Evolutionary conservation across 2,113 vertebrate species (phyloP).

Genomic region (Erinaceus europaeus): DNA sequence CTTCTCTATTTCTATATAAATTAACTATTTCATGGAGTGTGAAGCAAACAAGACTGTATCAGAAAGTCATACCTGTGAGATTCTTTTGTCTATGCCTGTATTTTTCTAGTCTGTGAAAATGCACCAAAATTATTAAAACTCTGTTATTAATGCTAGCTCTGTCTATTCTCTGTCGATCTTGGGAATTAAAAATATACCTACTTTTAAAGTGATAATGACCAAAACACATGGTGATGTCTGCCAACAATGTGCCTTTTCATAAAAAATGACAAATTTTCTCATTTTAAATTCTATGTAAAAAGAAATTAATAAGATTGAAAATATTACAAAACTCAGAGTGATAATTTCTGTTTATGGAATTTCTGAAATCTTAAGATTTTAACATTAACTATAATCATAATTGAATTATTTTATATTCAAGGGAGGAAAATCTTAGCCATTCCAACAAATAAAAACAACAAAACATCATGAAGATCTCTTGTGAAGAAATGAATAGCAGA

Average conservation of each 20-base stretch:
- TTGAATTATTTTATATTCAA: not conserved
- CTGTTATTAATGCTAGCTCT: slow-evolving; percentile 63
- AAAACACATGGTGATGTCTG: slow-evolving; percentile 82
- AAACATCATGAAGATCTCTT: not conserved
- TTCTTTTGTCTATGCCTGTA: not conserved
- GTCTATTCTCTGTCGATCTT: too few species aligned
- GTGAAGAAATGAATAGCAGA: not conserved
- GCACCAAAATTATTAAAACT: too few species aligned
- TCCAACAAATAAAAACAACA: not conserved
- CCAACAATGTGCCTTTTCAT: slow-evolving; percentile 78
- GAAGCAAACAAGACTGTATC: not conserved
- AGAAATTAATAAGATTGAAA: not conserved
- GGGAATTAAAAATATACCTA: slow-evolving; percentile 76
- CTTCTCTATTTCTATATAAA: slow-evolving; percentile 65
- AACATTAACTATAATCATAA: not conserved
- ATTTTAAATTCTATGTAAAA: slow-evolving; percentile 57
- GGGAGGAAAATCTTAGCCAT: not conserved
- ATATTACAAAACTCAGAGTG: not conserved
- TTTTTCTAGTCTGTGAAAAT: slow-evolving; percentile 21
- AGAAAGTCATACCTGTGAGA: not conserved
- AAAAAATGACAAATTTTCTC: slow-evolving; percentile 76
- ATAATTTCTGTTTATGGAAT: not conserved
- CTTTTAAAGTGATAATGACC: slow-evolving; percentile 78
- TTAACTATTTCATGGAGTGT: not conserved
- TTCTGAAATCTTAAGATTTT: not conserved